Evolutionary conservation across 2,113 vertebrate species (phyloP), one percentile per base, ranked within the genome.

Genomic region (Archilochus colubris): DNA sequence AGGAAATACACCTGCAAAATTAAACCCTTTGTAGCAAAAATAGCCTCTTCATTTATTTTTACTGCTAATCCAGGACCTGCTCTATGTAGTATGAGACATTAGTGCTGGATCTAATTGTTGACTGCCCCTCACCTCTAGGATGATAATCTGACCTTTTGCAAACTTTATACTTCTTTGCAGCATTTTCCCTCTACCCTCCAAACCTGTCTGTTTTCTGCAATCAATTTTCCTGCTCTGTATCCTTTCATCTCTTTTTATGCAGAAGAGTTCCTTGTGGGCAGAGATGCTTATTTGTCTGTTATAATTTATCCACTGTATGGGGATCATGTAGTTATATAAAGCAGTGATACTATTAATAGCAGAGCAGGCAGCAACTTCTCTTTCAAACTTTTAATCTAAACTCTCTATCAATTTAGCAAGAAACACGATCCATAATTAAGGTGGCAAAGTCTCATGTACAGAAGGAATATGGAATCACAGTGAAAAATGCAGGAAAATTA

Each of bases 221-320:
- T 73, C 70, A 81, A 62, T n/a, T 85, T 89, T 48, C 28, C 72
- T 84, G 70, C 46, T 89, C 13, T 50, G 5, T 58, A 75, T 78
- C 51, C 63, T 91, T 86, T 93, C 44, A 46, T 61, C 77, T 76
- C 53, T 79, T 94, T 85, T 89, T 91, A 66, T 86, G 68, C 33
- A 88, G 62, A 93, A 66, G 84, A 95, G 44, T 84, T 96, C 91
- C 70, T 93, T 79, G 67, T 95, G 89, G 95, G 93, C 75, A 94
- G 81, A 89, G 64, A 81, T 83, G 76, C 64, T 94, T 95, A 83
- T 93, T 97, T 96, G 77, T 93, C 91, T 89, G 68, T 93, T 93
- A 88, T n/a, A 91, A 88, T 91, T 95, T 88, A 88, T 70, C 87
- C 54, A 55, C 81, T 66, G 16, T 66, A 96, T 70, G 61, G 36